These are phyloP conservation scores for Zelostemma sp. DNA, from an alignment of 1,140 invertebrate species.

Conservation along the genomic window DNA sequence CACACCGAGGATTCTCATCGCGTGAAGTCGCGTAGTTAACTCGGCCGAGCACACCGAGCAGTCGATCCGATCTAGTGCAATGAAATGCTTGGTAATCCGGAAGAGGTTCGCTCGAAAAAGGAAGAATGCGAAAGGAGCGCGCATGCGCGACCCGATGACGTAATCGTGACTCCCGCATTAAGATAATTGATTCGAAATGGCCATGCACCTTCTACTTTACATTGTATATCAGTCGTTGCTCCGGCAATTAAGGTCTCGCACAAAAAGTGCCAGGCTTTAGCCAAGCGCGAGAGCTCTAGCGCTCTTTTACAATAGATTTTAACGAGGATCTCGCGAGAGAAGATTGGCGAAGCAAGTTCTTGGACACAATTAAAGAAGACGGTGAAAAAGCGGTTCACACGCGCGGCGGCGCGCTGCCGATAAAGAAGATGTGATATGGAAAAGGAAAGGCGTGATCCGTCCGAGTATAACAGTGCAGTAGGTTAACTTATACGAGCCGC, in stretches of 20 bases:
- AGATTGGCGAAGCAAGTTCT: no score
- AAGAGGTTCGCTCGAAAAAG: constrained; percentile 21
- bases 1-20: constrained; percentile 14
- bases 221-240: no score
- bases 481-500: constrained; percentile 3
- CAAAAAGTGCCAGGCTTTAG: constrained; percentile 1
- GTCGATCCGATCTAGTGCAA: constrained; percentile 31
- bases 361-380: no score
- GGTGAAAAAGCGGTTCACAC: no score
- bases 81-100: constrained; percentile 30
- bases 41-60: constrained; percentile 16
- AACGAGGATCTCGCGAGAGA: no score
- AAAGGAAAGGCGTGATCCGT: constrained; percentile 32
- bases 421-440: no score
- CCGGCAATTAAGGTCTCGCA: not conserved
- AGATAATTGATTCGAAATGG: constrained; percentile 23
- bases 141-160: constrained; percentile 18
- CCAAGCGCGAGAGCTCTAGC: no score
- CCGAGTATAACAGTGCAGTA: constrained; percentile 32
- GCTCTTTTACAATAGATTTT: no score
- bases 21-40: constrained; percentile 48
- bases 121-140: not conserved
- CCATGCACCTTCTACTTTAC: constrained; percentile 8
- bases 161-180: constrained; percentile 20
- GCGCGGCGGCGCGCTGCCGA: no score